Conservation (phyloP, 2,113 vertebrate genomes). For the Catagonus wagneri region DNA sequence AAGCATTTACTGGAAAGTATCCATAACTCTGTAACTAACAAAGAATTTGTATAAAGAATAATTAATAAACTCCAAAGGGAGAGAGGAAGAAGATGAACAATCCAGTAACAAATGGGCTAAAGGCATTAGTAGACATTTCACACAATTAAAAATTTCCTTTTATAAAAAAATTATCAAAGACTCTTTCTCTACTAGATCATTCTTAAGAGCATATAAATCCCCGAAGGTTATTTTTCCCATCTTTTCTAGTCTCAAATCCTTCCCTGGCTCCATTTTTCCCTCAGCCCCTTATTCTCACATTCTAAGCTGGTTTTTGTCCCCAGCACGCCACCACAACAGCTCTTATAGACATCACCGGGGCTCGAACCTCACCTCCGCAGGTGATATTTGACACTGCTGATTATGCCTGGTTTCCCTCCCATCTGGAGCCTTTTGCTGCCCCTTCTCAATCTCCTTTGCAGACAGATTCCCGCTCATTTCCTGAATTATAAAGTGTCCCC, state of each 20-base stretch:
- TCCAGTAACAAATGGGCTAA: background rate
- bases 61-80: background rate
- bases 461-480: background rate
- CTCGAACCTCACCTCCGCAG: rapidly evolving
- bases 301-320: background rate
- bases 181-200: background rate
- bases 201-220: background rate
- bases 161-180: background rate
- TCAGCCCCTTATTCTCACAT: background rate
- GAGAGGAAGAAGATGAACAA: background rate
- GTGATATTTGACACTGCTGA: rapidly evolving
- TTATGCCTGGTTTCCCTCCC: background rate
- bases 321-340: background rate
- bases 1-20: background rate
- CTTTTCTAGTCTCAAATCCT: background rate
- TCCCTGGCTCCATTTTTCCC: background rate
- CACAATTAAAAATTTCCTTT: background rate
- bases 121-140: background rate
- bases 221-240: background rate
- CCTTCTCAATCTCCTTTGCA: background rate
- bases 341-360: background rate
- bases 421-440: background rate
- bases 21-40: background rate
- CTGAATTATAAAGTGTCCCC: too few species aligned
- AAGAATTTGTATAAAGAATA: background rate